These are phyloP conservation scores for Drosophila saltans DNA, from an alignment of 1,140 invertebrate species.

Conservation along the genomic window DNA sequence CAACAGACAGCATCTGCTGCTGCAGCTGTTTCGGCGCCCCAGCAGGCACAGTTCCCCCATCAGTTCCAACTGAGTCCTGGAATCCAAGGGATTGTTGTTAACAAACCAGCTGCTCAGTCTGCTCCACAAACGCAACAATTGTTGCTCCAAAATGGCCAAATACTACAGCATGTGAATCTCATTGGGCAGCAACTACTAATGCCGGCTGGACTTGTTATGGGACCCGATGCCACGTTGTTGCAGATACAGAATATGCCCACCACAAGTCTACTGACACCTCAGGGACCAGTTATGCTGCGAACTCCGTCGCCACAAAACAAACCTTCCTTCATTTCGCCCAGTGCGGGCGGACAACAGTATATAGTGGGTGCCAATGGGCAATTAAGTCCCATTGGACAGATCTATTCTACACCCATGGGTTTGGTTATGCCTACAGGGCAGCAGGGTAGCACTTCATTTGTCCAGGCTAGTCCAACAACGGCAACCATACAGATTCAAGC, in stretches of 20 bases:
- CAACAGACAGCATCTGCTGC: slow-evolving; percentile 67
- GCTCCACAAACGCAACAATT: slow-evolving; percentile 89
- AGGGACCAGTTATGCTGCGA: slow-evolving; percentile 89
- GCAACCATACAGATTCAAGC: slow-evolving; percentile 84
- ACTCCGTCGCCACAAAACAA: slow-evolving; percentile 89
- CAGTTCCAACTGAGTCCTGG: slow-evolving; percentile 87
- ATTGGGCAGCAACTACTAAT: slow-evolving; percentile 93
- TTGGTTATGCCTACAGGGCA: slow-evolving; percentile 86
- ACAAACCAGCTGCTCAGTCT: slow-evolving; percentile 87
- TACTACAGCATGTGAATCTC: slow-evolving; percentile 90
- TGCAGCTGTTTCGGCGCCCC: slow-evolving; percentile 30
- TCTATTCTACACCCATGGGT: slow-evolving; percentile 91
- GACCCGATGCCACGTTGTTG: slow-evolving; percentile 88
- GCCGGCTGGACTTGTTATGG: slow-evolving; percentile 90
- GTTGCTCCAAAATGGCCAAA: slow-evolving; percentile 84
- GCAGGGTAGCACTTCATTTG: slow-evolving; percentile 84
- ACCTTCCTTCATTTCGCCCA: slow-evolving; percentile 90
- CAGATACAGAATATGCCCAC: slow-evolving; percentile 90
- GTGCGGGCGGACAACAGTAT: slow-evolving; percentile 88
- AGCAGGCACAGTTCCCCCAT: slow-evolving; percentile 84
- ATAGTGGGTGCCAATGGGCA: slow-evolving; percentile 87
- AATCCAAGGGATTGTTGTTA: slow-evolving; percentile 84
- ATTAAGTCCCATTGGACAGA: slow-evolving; percentile 88
- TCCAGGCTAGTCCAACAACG: slow-evolving; percentile 85
- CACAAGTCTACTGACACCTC: slow-evolving; percentile 72